Evolutionary conservation across 2,888 invertebrate species (phyloP), one percentile per base, ranked within the genome.

Genomic region (Lobophora halterata): DNA sequence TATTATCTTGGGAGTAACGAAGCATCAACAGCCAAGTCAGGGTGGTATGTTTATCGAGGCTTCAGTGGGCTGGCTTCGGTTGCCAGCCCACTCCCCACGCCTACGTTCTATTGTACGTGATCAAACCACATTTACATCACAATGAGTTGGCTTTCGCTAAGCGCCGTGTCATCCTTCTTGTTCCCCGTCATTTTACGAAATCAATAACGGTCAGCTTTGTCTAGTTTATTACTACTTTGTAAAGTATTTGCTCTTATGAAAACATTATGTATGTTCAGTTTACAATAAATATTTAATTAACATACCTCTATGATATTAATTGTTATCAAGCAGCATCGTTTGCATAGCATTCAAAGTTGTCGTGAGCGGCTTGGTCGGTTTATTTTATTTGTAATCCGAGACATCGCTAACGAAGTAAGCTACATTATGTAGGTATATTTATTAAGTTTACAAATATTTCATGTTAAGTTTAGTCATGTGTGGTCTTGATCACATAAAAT

Each of bases 91-190:
- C 77, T 68, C 72, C 70, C 71, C 59, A 59, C 66, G 66, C 76
- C 79, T 70, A 79, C 79, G 66, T 61, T 53, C 72, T 56, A 79
- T 82, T 81, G 81, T 82, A 71, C 71, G 65, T 71, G 78, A 76
- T 77, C 71, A 75, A 78, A 73, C 70, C 76, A 68, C 74, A 85
- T 86, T 85, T 81, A 79, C 85, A 83, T 85, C 66, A 83, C 76
- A 86, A 83, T 81, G 75, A 70, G 67, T 65, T 56, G 64, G 69
- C 65, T 75, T 76, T 71, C 72, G 73, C 69, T 69, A 71, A 77
- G 65, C 65, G 76, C 70, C 66, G 51, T 71, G 68, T 70, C 71
- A 74, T 73, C 65, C 57, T 56, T 48, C 46, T 57, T 58, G 60
- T 61, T 48, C 44, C 37, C 39, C 34, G 26, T 33, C 29, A 43